Evolutionary conservation across 1,140 invertebrate genomes (phyloP).

Genomic region (Conopomorpha cramerella): DNA sequence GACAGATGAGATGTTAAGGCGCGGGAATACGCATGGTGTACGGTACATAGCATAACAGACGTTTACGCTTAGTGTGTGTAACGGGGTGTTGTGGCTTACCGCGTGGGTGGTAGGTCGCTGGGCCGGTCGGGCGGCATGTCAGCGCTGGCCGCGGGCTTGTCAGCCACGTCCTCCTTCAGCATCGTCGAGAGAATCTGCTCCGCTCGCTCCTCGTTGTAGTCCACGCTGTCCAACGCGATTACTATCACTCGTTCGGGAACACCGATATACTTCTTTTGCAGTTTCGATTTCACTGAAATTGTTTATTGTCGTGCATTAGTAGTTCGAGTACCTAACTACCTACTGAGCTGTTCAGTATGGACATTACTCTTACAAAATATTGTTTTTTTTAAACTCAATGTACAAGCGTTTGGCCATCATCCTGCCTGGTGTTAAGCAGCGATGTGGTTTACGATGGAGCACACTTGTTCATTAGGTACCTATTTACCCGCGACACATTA

Average conservation of each 20-base stretch:
- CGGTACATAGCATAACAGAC: too few relatives aligned
- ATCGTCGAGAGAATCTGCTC: slow-evolving; percentile 77
- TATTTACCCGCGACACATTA: too few relatives aligned
- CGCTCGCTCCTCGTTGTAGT: slow-evolving; percentile 80
- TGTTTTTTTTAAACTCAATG: slow-evolving; percentile 1
- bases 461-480: too few relatives aligned
- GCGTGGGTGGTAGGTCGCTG: slow-evolving; percentile 8
- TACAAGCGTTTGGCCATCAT: too few relatives aligned
- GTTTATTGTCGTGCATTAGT: background rate
- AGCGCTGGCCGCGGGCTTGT: slow-evolving; percentile 12
- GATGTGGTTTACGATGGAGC: too few relatives aligned
- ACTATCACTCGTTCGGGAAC: slow-evolving; percentile 79
- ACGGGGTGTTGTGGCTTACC: too few relatives aligned
- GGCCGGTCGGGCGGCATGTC: slow-evolving; percentile 17
- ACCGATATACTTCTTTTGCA: slow-evolving; percentile 75
- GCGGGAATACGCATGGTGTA: too few relatives aligned
- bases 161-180: slow-evolving; percentile 60
- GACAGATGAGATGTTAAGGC: too few relatives aligned
- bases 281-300: slow-evolving; percentile 70
- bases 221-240: slow-evolving; percentile 85
- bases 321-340: background rate
- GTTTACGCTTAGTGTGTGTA: too few relatives aligned
- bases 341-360: too few relatives aligned
- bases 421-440: too few relatives aligned
- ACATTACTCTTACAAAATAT: too few relatives aligned